Conservation (phyloP, 1,140 invertebrate species). For the Stegodyphus dumicola region DNA sequence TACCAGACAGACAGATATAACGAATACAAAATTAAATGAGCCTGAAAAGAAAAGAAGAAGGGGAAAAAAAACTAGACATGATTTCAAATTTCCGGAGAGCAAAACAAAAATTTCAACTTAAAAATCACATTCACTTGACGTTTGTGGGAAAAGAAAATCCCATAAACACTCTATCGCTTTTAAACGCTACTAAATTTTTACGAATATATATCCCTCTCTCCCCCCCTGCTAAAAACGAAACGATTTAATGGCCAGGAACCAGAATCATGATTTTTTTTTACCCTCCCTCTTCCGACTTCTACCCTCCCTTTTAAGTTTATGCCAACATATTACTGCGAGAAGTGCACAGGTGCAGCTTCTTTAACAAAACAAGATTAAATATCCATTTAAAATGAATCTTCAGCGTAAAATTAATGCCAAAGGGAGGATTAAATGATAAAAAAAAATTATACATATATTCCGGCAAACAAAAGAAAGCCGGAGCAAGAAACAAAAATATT, state of each 20-base stretch:
- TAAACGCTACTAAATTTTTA: background rate
- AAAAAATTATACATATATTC: slow-evolving; percentile 20
- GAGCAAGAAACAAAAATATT: slow-evolving; percentile 5
- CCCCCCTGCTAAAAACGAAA: background rate
- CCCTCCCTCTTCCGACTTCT: background rate
- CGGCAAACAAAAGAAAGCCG: background rate
- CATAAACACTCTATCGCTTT: slow-evolving; percentile 1
- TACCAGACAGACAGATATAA: too few species aligned
- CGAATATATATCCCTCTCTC: background rate
- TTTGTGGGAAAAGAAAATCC: background rate
- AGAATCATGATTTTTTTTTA: background rate
- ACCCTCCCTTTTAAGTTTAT: background rate
- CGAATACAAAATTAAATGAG: too few species aligned
- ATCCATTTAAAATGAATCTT: slow-evolving; percentile 37
- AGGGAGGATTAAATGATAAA: slow-evolving; percentile 40
- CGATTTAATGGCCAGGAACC: background rate
- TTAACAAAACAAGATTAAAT: slow-evolving; percentile 43
- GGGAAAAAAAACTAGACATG: background rate
- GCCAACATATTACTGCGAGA: background rate
- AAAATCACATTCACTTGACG: background rate
- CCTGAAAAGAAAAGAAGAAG: background rate
- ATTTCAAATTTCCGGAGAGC: background rate
- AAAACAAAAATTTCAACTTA: background rate
- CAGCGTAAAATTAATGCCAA: slow-evolving; percentile 40
- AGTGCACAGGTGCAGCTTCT: slow-evolving; percentile 15